Evolutionary conservation across 2,888 invertebrate genomes (phyloP), one percentile per base, ranked within the genome.

Genomic region (Limulus polyphemus): DNA sequence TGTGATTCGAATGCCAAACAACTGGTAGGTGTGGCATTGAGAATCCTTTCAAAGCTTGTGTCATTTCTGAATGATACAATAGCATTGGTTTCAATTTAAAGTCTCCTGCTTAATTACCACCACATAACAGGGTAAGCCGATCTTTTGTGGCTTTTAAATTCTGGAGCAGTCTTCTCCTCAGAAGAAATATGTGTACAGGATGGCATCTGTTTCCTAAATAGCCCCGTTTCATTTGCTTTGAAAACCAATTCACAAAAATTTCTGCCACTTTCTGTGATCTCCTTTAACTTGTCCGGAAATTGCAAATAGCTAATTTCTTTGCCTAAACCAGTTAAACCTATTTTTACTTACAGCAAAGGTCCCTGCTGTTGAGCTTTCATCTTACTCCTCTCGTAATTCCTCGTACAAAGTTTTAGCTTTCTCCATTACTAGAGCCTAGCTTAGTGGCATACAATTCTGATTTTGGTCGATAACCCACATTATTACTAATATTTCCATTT

Each of bases 391-490:
- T 50, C 64, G 57, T 52, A 64, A 13, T 49, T 47, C 16, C 13
- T 59, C 32, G 55, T 60, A 67, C 12, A 67, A 32, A 60, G 16
- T 59, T 59, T 47, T 49, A 17, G 65, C 61, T 56, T 63, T 66
- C 2, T 13, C 51, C 54, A 65, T 57, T 47, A 66, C 63, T 32
- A 60, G 12, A 12, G 48, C 48, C 14, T 49, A 47, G 48, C 58
- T 58, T n/a, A 66, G 52, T n/a, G 62, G 60, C 49, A 57, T 57
- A 14, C 32, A 9, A 11, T 61, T 49, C 46, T 61, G 60, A 47
- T 14, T 59, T n/a, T 64, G 58, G 32, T 65, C 55, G 11, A 65
- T 62, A 54, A 65, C 60, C 62, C 64, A 67, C 49, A 65, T 47
- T 11, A n/a, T 11, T 13, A 64, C 49, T 49, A 57, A 32, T 55